These are phyloP conservation scores for Trissolcus japonicus DNA, from an alignment of 2,888 invertebrate genomes.

Conservation along the genomic window DNA sequence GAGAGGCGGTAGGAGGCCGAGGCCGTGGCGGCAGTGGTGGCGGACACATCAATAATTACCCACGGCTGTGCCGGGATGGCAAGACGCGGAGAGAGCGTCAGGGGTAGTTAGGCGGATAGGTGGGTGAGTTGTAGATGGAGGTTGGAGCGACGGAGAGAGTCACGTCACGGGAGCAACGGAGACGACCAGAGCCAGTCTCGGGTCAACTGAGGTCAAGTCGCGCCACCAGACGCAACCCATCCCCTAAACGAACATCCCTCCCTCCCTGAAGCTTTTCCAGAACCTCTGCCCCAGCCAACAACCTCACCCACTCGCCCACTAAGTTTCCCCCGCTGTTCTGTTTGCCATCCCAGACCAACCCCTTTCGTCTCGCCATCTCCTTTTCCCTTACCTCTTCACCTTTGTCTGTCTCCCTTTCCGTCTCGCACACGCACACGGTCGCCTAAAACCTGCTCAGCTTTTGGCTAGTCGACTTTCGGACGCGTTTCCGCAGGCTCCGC, in stretches of 20 bases:
- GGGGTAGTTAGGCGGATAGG: constrained; percentile 59
- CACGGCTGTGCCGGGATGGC: constrained; percentile 68
- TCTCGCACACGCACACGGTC: constrained; percentile 61
- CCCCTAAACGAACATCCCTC: constrained; percentile 64
- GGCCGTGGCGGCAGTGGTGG: constrained; percentile 66
- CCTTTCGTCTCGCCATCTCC: constrained; percentile 40
- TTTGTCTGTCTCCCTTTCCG: constrained; percentile 22
- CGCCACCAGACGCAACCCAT: constrained; percentile 75
- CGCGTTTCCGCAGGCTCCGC: constrained; percentile 61
- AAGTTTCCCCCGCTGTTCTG: constrained; percentile 55
- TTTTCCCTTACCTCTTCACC: constrained; percentile 23
- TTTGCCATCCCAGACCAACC: constrained; percentile 44
- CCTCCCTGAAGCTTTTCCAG: constrained; percentile 58
- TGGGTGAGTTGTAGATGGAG: constrained; percentile 55
- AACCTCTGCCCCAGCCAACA: constrained; percentile 56
- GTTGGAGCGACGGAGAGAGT: constrained; percentile 57
- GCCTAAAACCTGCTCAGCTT: constrained; percentile 58
- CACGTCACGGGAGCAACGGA: constrained; percentile 56
- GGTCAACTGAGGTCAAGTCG: constrained; percentile 76
- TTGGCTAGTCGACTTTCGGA: constrained; percentile 61
- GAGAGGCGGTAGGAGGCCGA: constrained; percentile 11
- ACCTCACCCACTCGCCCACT: constrained; percentile 57
- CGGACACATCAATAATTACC: constrained; percentile 76
- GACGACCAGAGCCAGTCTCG: constrained; percentile 67
- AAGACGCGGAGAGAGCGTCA: constrained; percentile 64